These are phyloP conservation scores for Hemicrepidius hirtus DNA, from an alignment of 2,888 invertebrate species.

Conservation along the genomic window DNA sequence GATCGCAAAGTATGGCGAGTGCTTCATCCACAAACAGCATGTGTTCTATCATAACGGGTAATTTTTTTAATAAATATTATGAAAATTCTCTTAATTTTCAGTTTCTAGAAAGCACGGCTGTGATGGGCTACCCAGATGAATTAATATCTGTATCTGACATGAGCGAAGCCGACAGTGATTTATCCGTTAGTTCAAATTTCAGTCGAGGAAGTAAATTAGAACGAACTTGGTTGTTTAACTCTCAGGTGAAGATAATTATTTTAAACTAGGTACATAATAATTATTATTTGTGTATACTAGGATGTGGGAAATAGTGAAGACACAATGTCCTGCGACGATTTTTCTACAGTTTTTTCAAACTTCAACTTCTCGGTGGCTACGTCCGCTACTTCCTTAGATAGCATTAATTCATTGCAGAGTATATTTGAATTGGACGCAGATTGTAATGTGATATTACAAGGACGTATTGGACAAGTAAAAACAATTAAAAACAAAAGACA, in stretches of 20 bases:
- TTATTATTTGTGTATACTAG: slow-evolving; percentile 38
- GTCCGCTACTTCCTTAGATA: slow-evolving; percentile 67
- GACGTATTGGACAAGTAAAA: slow-evolving; percentile 76
- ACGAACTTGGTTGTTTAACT: slow-evolving; percentile 39
- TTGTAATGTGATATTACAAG: slow-evolving; percentile 77
- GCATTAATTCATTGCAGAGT: slow-evolving; percentile 73
- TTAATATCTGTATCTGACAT: slow-evolving; percentile 56
- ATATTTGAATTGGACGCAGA: slow-evolving; percentile 76
- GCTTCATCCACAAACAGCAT: slow-evolving; percentile 67
- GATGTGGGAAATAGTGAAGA: slow-evolving; percentile 64
- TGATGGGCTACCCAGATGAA: slow-evolving; percentile 55
- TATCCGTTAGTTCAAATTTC: slow-evolving; percentile 57
- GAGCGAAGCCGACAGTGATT: slow-evolving; percentile 61
- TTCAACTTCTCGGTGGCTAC: slow-evolving; percentile 68
- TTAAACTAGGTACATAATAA: not conserved
- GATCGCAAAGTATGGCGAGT: slow-evolving; percentile 35
- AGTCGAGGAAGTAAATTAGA: slow-evolving; percentile 19
- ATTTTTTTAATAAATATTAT: no score
- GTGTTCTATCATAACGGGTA: slow-evolving; percentile 65
- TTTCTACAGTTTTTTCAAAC: slow-evolving; percentile 67
- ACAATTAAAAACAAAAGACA: not conserved
- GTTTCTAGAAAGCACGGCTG: slow-evolving; percentile 57
- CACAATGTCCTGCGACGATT: slow-evolving; percentile 66
- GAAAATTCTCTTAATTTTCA: no score
- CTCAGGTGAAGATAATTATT: slow-evolving; percentile 22